These are phyloP conservation scores for Mastomys natalensis DNA, from an alignment of 2,113 vertebrate species.

Conservation along the genomic window DNA sequence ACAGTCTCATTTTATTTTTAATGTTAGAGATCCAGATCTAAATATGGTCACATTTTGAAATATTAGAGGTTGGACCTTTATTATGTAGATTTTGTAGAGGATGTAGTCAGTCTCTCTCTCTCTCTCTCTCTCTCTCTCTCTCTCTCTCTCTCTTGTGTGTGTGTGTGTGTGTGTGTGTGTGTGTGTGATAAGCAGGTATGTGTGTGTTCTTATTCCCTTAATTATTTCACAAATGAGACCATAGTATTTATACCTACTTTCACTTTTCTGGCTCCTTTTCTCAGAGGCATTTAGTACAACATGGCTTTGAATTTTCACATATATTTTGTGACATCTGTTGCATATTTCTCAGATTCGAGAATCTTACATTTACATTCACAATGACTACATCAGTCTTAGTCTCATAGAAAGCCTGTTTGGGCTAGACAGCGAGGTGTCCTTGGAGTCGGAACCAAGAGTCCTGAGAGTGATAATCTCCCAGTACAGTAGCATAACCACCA, in stretches of 20 bases:
- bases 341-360: conserved; percentile 67
- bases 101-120: neutral
- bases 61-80: neutral
- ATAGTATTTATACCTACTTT: conserved; percentile 29
- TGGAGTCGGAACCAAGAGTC: neutral
- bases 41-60: neutral
- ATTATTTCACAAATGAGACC: conserved; percentile 35
- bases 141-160: neutral
- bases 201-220: neutral
- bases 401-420: conserved; percentile 26
- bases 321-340: conserved; percentile 73
- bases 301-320: conserved; percentile 25
- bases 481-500: neutral
- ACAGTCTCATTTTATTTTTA: neutral
- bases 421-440: neutral
- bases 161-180: neutral
- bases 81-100: neutral
- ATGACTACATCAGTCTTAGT: conserved; percentile 64
- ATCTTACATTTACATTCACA: neutral
- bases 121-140: neutral
- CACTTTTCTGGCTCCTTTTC: conserved; percentile 26
- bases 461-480: conserved; percentile 8
- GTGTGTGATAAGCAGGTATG: neutral
- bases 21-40: neutral
- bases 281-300: conserved; percentile 21